A percentile compares a stretch with the other conserved stretches of the same genome.
phyloP scores from a whole-genome alignment of 2,797 vertebrate genomes.

The Ceryle rudis region DNA sequence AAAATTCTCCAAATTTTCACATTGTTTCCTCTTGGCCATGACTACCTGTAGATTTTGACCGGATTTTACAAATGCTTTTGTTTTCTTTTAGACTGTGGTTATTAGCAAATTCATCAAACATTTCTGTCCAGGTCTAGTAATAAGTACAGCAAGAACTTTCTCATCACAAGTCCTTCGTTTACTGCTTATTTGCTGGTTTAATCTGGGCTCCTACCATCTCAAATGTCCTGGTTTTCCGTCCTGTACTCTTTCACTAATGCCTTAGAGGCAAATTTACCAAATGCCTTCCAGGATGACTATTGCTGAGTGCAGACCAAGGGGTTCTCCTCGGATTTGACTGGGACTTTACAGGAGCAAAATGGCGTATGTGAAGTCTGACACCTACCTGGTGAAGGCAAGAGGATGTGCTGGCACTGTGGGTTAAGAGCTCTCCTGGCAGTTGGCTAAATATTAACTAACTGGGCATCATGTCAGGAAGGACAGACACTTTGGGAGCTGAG shows the following conservation, averaged over 20 bases:
- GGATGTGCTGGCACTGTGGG: background rate
- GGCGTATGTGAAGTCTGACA: fast-evolving
- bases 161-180: background rate
- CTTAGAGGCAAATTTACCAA: too few species aligned
- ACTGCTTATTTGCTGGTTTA: background rate
- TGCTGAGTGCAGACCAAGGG: background rate
- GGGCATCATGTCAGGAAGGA: fast-evolving
- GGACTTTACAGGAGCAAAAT: background rate
- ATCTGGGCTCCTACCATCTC: background rate
- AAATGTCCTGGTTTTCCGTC: background rate
- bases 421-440: background rate
- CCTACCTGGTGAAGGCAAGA: background rate
- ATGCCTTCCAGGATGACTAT: background rate
- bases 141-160: background rate
- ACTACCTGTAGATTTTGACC: background rate
- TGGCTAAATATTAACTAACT: background rate
- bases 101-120: background rate
- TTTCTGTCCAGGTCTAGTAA: background rate
- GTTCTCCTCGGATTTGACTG: background rate
- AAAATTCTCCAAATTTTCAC: background rate
- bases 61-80: background rate
- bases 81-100: background rate
- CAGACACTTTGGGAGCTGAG: background rate
- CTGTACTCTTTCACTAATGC: background rate
- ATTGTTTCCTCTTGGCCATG: background rate